Conservation (phyloP, 1,140 invertebrate genomes). For the Trichomalopsis sarcophagae region DNA sequence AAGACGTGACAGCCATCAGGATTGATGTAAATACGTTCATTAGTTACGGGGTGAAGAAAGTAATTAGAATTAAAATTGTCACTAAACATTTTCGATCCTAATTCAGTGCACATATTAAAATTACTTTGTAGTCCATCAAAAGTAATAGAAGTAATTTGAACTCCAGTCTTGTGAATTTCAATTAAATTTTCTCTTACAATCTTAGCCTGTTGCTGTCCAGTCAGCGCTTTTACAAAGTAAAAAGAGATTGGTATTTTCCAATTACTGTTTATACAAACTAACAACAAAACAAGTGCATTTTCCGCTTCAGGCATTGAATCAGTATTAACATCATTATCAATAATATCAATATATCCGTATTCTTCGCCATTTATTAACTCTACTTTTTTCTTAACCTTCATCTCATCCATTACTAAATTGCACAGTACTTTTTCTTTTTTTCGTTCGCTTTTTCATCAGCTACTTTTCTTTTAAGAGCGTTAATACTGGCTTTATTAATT, state of each 20-base stretch:
- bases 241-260: too few relatives aligned
- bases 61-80: slow-evolving; percentile 41
- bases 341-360: too few relatives aligned
- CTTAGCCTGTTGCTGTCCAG: slow-evolving; percentile 44
- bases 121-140: slow-evolving; percentile 53
- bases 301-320: slow-evolving; percentile 29
- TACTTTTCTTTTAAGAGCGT: slow-evolving; percentile 8
- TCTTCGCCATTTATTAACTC: slow-evolving; percentile 1
- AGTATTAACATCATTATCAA: neutral
- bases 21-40: too few relatives aligned
- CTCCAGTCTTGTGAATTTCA: slow-evolving; percentile 42
- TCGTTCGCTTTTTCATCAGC: neutral
- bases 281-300: slow-evolving; percentile 50
- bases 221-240: too few relatives aligned
- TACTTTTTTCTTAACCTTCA: too few relatives aligned
- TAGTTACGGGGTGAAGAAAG: slow-evolving; percentile 51
- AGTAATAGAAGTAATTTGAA: slow-evolving; percentile 47
- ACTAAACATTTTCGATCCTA: slow-evolving; percentile 52
- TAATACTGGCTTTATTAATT: slow-evolving; percentile 4
- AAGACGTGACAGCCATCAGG: too few relatives aligned
- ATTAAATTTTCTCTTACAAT: too few relatives aligned
- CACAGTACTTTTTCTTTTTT: neutral
- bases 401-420: slow-evolving; percentile 21
- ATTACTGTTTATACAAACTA: slow-evolving; percentile 52
- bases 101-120: slow-evolving; percentile 43